Evolutionary conservation across 1,140 invertebrate genomes (phyloP).

Genomic region (Zeugodacus cucurbitae): DNA sequence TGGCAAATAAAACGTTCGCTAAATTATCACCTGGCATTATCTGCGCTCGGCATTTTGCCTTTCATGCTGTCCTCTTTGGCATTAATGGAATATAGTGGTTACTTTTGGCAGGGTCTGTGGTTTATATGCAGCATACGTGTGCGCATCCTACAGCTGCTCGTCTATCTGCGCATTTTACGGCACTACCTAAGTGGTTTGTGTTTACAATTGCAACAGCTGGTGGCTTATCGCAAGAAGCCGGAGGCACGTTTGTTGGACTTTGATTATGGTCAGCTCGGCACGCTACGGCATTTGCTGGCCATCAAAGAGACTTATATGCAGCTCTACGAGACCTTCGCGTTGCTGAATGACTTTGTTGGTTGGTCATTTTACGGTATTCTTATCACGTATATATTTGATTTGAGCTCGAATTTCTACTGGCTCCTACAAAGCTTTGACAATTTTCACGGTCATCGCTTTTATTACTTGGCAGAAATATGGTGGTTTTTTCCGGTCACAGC

Average conservation of each 20-base stretch:
- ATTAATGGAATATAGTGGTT: not conserved
- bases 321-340: not conserved
- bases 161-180: constrained; percentile 39
- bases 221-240: not conserved
- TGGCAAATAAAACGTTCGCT: not conserved
- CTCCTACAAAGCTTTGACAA: constrained; percentile 33
- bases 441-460: not conserved
- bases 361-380: constrained; percentile 37
- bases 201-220: constrained; percentile 35
- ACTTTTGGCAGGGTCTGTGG: constrained; percentile 43
- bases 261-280: not conserved
- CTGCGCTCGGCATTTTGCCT: not conserved
- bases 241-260: not conserved
- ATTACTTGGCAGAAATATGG: not conserved
- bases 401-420: constrained; percentile 44
- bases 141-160: constrained; percentile 34
- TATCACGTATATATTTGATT: constrained; percentile 39
- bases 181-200: not conserved
- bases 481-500: not conserved
- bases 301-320: constrained; percentile 25
- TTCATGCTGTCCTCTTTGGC: not conserved
- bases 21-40: not conserved
- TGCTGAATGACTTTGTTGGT: constrained; percentile 40
- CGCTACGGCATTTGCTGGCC: not conserved
- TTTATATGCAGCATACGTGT: constrained; percentile 33